phyloP scores from a whole-genome alignment of 1,140 invertebrate genomes.

The Bombus superbus region DNA sequence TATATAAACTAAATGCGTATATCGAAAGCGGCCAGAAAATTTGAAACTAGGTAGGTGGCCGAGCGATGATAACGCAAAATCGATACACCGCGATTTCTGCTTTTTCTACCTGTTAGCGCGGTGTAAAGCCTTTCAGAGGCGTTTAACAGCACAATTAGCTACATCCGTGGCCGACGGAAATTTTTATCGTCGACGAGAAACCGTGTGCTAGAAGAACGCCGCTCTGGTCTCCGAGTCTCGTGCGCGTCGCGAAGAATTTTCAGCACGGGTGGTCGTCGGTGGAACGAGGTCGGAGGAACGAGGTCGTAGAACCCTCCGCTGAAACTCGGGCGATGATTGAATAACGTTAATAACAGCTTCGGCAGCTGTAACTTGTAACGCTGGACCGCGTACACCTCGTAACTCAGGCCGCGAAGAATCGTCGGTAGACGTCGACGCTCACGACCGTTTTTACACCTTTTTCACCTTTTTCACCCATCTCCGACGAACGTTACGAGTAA shows the following conservation, averaged over 20 bases:
- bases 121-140: not conserved
- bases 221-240: not conserved
- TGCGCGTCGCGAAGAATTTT: not conserved
- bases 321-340: constrained; percentile 68
- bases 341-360: constrained; percentile 73
- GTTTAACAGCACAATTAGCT: constrained; percentile 12
- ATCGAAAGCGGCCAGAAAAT: not conserved
- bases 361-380: constrained; percentile 51
- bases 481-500: not conserved
- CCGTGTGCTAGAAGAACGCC: not conserved
- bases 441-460: constrained; percentile 20
- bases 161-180: not conserved
- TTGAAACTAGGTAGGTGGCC: constrained; percentile 17
- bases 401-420: constrained; percentile 23
- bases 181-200: not conserved
- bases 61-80: not conserved
- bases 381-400: constrained; percentile 26
- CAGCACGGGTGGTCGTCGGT: constrained; percentile 15
- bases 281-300: not conserved
- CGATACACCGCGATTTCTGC: constrained; percentile 6
- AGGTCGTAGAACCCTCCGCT: constrained; percentile 21
- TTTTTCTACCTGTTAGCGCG: constrained; percentile 7
- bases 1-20: not conserved
- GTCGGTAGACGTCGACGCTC: not conserved
- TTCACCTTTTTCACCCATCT: not conserved